Conservation (phyloP, 1,140 invertebrate species). For the Schlechtendalia chinensis region DNA sequence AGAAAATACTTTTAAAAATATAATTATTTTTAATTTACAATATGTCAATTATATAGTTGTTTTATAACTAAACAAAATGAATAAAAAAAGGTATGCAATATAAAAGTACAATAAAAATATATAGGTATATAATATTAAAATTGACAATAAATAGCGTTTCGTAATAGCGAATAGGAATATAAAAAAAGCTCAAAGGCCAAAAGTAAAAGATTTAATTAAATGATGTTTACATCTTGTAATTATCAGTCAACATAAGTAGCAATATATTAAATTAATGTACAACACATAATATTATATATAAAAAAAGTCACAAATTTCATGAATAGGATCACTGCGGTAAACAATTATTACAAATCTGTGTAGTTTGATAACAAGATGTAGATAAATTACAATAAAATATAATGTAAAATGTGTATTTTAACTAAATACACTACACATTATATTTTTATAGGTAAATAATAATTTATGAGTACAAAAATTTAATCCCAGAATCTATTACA, state of each 20-base stretch:
- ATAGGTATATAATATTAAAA: constrained; percentile 2
- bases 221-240: neutral
- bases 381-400: neutral
- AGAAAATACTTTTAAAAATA: neutral
- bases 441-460: neutral
- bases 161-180: constrained; percentile 12
- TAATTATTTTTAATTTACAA: constrained; percentile 7
- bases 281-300: too few species aligned
- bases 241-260: constrained; percentile 18
- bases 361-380: neutral
- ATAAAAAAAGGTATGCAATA: neutral
- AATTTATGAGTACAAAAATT: neutral
- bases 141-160: constrained; percentile 17
- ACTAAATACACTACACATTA: neutral
- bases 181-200: constrained; percentile 5
- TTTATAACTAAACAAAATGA: neutral
- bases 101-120: constrained; percentile 3
- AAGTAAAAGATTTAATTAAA: neutral
- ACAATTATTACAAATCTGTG: neutral
- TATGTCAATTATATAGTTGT: constrained; percentile 1
- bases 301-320: neutral
- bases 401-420: neutral
- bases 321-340: neutral
- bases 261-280: neutral
- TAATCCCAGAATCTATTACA: neutral